Conservation (phyloP, 1,140 invertebrate species). For the Ceratina japonica region DNA sequence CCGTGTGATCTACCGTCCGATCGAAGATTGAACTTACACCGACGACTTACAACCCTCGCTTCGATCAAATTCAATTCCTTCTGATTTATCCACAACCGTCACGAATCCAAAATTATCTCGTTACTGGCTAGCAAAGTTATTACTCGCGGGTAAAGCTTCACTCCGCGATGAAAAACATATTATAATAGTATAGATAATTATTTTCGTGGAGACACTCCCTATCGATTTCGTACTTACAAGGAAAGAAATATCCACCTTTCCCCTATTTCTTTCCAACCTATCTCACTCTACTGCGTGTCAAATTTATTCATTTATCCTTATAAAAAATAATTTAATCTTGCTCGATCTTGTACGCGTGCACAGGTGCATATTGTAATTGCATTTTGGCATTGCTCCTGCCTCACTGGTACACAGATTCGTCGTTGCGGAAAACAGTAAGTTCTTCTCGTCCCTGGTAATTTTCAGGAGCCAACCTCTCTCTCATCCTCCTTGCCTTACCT, state of each 20-base stretch:
- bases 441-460: constrained; percentile 55
- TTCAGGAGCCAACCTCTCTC: constrained; percentile 19
- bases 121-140: background rate
- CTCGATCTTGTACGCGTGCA: background rate
- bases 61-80: background rate
- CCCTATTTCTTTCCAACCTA: too few relatives aligned
- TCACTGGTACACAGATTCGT: constrained; percentile 21
- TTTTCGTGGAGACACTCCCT: too few relatives aligned
- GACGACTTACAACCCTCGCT: constrained; percentile 20
- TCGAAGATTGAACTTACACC: constrained; percentile 28
- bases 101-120: background rate
- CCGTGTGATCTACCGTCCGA: constrained; percentile 11
- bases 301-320: too few relatives aligned
- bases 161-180: too few relatives aligned
- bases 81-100: background rate
- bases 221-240: too few relatives aligned
- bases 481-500: background rate
- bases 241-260: too few relatives aligned
- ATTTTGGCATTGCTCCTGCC: constrained; percentile 29
- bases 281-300: too few relatives aligned
- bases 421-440: constrained; percentile 53
- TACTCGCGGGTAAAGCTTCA: too few relatives aligned
- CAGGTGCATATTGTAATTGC: constrained; percentile 10
- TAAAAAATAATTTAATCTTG: background rate
- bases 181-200: too few relatives aligned